Evolutionary conservation across 2,797 vertebrate species (phyloP).

Genomic region (Spinibarbus caldwelli): DNA sequence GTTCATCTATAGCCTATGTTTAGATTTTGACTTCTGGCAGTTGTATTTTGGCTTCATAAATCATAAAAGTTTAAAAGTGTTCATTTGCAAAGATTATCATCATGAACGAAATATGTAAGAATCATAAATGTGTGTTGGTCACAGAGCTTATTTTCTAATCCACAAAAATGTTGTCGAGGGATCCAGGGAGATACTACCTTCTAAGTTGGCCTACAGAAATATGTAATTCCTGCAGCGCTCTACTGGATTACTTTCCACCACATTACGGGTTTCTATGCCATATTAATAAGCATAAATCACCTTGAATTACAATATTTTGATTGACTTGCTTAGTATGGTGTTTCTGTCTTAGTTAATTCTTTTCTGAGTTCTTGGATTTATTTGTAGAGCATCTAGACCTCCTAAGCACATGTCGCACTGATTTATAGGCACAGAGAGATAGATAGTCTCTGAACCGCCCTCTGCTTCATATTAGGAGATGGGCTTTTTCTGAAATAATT

Average conservation of each 20-base stretch:
- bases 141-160: neutral
- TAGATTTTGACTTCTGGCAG: neutral
- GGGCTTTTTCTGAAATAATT: slow-evolving; percentile 28
- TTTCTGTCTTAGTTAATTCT: neutral
- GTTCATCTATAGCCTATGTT: neutral
- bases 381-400: slow-evolving; percentile 19
- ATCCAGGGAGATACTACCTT: neutral
- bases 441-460: neutral
- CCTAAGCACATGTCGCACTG: neutral
- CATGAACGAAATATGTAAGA: neutral
- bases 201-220: neutral
- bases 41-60: neutral
- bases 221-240: neutral
- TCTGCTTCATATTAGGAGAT: neutral
- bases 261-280: neutral
- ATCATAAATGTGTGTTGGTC: neutral
- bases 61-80: neutral
- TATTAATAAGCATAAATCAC: neutral
- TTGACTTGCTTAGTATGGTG: neutral
- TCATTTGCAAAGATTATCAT: neutral
- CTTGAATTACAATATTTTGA: neutral
- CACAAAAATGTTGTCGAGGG: neutral
- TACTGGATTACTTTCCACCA: neutral
- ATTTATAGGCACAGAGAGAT: slow-evolving; percentile 25
- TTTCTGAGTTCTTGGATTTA: neutral